Percentiles rank a stretch among this genome's conserved stretches.
Evolutionary conservation across 2,113 vertebrate genomes (phyloP).

Genomic region (Ammodytes dubius): DNA sequence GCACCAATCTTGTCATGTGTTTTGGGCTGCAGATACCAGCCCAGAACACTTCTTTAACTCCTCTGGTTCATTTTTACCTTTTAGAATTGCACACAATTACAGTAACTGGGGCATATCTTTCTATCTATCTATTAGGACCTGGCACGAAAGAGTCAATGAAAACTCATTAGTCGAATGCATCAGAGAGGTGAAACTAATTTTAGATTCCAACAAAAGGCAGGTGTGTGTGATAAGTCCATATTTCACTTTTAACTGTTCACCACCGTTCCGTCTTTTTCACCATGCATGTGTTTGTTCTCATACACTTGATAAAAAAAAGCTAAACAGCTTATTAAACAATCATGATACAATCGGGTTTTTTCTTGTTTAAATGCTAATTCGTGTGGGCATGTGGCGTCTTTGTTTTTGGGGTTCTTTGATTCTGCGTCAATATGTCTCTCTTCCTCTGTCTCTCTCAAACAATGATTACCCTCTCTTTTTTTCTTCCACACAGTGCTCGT

Average conservation of each 20-base stretch:
- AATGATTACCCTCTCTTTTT: constrained; percentile 36
- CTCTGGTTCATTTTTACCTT: neutral
- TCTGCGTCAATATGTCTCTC: constrained; percentile 43
- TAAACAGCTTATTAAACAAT: constrained; percentile 64
- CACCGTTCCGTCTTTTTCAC: neutral
- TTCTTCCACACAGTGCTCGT: constrained; percentile 22
- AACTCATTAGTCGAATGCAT: constrained; percentile 68
- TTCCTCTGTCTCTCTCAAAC: constrained; percentile 34
- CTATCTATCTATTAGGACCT: constrained; percentile 65
- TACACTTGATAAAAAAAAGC: constrained; percentile 61
- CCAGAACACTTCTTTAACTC: neutral
- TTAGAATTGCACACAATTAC: constrained; percentile 36
- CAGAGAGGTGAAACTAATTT: constrained; percentile 72
- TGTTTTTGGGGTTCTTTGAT: constrained; percentile 58
- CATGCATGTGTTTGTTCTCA: constrained; percentile 43
- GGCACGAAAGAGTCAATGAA: constrained; percentile 64
- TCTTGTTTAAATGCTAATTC: constrained; percentile 73
- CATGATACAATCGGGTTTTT: constrained; percentile 55
- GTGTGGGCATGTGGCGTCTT: constrained; percentile 36
- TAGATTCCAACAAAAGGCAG: constrained; percentile 54
- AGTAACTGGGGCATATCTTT: constrained; percentile 70
- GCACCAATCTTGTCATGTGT: constrained; percentile 17
- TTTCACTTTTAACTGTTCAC: constrained; percentile 30
- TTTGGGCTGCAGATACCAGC: constrained; percentile 22
- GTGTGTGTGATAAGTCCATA: constrained; percentile 10